phyloP scores from a whole-genome alignment of 2,888 invertebrate species.

The Tinea trinotella region DNA sequence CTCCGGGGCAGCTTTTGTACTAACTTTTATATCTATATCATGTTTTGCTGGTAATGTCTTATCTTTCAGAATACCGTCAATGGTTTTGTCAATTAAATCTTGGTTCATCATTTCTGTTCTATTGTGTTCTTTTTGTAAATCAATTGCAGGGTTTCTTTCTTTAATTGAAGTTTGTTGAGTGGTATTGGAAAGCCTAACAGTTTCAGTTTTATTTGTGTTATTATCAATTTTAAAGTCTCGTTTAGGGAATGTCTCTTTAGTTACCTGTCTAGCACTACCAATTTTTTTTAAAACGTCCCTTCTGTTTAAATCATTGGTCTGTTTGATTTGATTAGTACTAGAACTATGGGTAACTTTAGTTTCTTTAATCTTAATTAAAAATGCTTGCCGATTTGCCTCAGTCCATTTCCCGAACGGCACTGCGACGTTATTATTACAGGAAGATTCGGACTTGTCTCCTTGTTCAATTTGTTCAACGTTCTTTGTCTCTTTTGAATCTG shows the following conservation, averaged over 20 bases:
- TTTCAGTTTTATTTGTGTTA: neutral
- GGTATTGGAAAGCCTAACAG: neutral
- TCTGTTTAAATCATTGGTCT: conserved; percentile 59
- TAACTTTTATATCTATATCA: neutral
- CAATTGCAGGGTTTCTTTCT: neutral
- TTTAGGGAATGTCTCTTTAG: neutral
- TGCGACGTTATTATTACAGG: conserved; percentile 44
- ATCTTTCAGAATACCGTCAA: conserved; percentile 48
- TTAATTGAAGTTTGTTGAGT: too few relatives aligned
- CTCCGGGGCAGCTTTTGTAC: neutral
- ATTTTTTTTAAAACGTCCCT: conserved; percentile 60
- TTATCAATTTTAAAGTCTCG: neutral
- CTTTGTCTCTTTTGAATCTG: too few relatives aligned
- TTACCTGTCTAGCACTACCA: conserved; percentile 45
- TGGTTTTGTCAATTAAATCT: conserved; percentile 57
- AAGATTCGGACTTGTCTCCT: too few relatives aligned
- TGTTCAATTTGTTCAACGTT: too few relatives aligned
- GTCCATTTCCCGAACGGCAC: conserved; percentile 68
- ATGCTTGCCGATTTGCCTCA: conserved; percentile 57
- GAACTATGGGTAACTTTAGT: conserved; percentile 41
- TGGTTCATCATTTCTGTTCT: conserved; percentile 49
- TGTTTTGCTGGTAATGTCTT: conserved; percentile 1
- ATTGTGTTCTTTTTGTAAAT: conserved; percentile 22
- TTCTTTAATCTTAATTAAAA: conserved; percentile 57
- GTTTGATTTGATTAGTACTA: conserved; percentile 55